These are phyloP conservation scores for Leucophora obtusa DNA, from an alignment of 2,888 invertebrate genomes.

Conservation along the genomic window DNA sequence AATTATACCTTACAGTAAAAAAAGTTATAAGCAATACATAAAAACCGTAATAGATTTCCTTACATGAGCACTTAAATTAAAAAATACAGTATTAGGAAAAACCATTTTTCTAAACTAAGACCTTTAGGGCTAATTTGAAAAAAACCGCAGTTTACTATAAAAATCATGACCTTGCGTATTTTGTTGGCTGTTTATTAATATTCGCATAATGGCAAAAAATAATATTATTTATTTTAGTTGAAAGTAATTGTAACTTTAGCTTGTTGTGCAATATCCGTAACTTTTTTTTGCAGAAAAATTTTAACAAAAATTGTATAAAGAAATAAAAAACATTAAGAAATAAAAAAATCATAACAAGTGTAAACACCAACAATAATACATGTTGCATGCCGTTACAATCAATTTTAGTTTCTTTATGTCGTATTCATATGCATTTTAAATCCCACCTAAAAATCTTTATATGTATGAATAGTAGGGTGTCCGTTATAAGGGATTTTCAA, in stretches of 20 bases:
- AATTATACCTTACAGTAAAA: slow-evolving; percentile 43
- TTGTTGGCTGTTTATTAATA: slow-evolving; percentile 1
- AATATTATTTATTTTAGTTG: slow-evolving; percentile 15
- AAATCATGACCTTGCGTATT: slow-evolving; percentile 48
- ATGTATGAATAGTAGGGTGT: background rate
- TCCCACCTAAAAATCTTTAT: slow-evolving; percentile 40
- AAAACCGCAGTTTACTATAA: background rate
- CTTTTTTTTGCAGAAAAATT: slow-evolving; percentile 20
- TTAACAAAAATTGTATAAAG: no score
- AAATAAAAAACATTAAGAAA: background rate
- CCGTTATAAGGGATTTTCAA: no score
- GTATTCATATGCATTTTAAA: slow-evolving; percentile 38
- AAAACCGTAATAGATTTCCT: background rate
- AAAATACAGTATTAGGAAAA: slow-evolving; percentile 1
- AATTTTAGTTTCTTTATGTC: slow-evolving; percentile 34
- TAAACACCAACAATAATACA: slow-evolving; percentile 46
- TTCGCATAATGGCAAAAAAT: background rate
- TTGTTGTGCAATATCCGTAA: slow-evolving; percentile 61
- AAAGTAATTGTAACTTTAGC: slow-evolving; percentile 48
- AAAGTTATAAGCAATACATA: background rate
- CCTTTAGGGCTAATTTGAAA: slow-evolving; percentile 30
- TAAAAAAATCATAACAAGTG: slow-evolving; percentile 62
- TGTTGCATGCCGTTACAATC: slow-evolving; percentile 28
- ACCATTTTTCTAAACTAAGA: background rate
- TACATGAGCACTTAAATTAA: background rate